Evolutionary conservation across 2,797 vertebrate species (phyloP), one percentile per base, ranked within the genome.

Genomic region (Crypturellus tataupa): DNA sequence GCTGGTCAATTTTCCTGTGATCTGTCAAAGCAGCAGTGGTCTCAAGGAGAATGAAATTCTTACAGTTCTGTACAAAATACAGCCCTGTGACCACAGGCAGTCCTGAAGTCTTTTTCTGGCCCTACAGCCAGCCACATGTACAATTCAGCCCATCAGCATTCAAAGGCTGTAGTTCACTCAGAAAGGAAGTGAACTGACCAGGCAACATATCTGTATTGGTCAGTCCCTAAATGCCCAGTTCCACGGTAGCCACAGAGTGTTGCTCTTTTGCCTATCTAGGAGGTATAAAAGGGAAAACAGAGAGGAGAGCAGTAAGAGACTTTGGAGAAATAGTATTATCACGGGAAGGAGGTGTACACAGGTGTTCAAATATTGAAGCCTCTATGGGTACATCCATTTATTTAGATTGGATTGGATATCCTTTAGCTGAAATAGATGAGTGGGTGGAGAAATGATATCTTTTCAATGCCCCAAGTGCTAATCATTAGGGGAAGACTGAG

Each of bases 1-100:
- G 47, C 60, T 77, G 71, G 80, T 59, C 75, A 71, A 3, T 84
- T 94, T 91, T 64, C 60, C 84, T 68, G 44, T 77, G 78, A 82
- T 91, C 93, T 90, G 85, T 84, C 73, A 91, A 73, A 76, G 21
- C 18, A 47, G 47, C 55, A 94, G 56, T 84, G 67, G 70, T 84
- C 56, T 86, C 67, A 33, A 85, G 39, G 39, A 93, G 46, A 90
- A 90, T 73, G 79, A 70, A 80, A 90, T 91, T 93, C 67, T 67
- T 44, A 51, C 19, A 64, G 59, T 67, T 64, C 39, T 29, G 21
- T 46, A 70, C 12, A 47, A 94, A 90, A 88, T 6, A 86, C 21
- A 82, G 78, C 44, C 85, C 85, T 7, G 2, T 73, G 85, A 81
- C 23, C 42, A 60, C 80, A n/a, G 1, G 8, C 44, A 49, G 56